Evolutionary conservation across 2,888 invertebrate genomes (phyloP), one percentile per base, ranked within the genome.

Genomic region (Nomada fucata): DNA sequence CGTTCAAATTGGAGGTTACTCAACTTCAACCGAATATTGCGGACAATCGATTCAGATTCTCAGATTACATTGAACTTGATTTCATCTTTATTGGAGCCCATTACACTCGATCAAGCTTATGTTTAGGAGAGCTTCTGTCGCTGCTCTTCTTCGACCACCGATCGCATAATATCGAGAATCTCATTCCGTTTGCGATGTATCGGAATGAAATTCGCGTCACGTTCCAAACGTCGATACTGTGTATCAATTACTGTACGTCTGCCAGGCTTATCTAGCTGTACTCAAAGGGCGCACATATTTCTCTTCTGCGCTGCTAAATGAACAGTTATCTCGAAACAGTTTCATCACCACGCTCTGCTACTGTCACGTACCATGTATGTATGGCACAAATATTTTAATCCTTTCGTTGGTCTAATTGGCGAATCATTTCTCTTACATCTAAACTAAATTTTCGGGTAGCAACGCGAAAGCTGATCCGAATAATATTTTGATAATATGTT

Each of bases 21-120:
- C 52, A 2, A 65, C 11, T 42, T 53, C 36, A 15, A 23, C 15
- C 18, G 23, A 42, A n/a, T 11, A 42, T 18, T 4, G 26, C 2
- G 15, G 9, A 53, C 47, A 57, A 55, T 42, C 23, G 36, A 76
- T 76, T 63, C 55, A 1, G 23, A 61, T 68, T 29, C 61, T 61
- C 44, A n/a, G 44, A 60, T 61, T 68, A 50, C 68, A 57, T 76
- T 57, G 68, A 68, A 69, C 63, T 57, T 57, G 76, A 76, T 68
- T 57, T 88, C 89, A 57, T 69, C 63, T 52, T 64, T 76, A 75
- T 78, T 69, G 68, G 36, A 42, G 20, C 42, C 57, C 87, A 84
- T 82, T 90, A 75, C 85, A 79, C 88, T 90, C 89, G 75, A 77
- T 89, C 88, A 90, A 89, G 90, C 90, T 91, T 91, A 91, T 87